These are phyloP conservation scores for Oryzias woworae DNA, from an alignment of 2,113 vertebrate genomes.

Conservation along the genomic window DNA sequence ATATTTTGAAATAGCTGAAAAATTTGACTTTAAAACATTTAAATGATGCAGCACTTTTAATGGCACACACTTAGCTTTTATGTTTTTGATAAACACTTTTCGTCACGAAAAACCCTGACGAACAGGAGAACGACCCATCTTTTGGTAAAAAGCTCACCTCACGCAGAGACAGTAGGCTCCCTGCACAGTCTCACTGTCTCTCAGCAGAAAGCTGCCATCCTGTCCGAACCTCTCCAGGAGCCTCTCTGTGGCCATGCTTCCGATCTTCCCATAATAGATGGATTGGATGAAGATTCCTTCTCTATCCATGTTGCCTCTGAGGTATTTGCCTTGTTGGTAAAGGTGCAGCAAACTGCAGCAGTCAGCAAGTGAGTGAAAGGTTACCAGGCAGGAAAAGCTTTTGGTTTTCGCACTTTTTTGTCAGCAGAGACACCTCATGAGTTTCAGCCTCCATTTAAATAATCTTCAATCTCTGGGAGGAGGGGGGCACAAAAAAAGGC, in stretches of 20 bases:
- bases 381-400: slow-evolving; percentile 45
- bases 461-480: too few species aligned
- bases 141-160: slow-evolving; percentile 59
- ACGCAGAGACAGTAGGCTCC: slow-evolving; percentile 75
- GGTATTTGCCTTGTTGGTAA: not conserved
- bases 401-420: slow-evolving; percentile 63
- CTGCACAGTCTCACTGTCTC: slow-evolving; percentile 71
- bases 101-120: too few species aligned
- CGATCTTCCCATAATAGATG: slow-evolving; percentile 69
- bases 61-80: too few species aligned
- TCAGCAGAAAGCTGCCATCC: slow-evolving; percentile 73
- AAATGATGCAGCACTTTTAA: too few species aligned
- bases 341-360: slow-evolving; percentile 1
- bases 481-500: too few species aligned
- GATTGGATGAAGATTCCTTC: slow-evolving; percentile 47
- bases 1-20: too few species aligned
- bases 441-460: too few species aligned
- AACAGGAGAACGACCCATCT: not conserved
- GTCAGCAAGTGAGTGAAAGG: slow-evolving; percentile 1
- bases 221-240: slow-evolving; percentile 67
- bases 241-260: slow-evolving; percentile 58
- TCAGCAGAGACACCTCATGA: slow-evolving; percentile 8
- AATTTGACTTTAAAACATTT: too few species aligned
- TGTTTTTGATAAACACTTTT: too few species aligned
- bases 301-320: slow-evolving; percentile 41